Conservation (phyloP, 1,140 invertebrate species). For the Ridgeia piscesae region DNA sequence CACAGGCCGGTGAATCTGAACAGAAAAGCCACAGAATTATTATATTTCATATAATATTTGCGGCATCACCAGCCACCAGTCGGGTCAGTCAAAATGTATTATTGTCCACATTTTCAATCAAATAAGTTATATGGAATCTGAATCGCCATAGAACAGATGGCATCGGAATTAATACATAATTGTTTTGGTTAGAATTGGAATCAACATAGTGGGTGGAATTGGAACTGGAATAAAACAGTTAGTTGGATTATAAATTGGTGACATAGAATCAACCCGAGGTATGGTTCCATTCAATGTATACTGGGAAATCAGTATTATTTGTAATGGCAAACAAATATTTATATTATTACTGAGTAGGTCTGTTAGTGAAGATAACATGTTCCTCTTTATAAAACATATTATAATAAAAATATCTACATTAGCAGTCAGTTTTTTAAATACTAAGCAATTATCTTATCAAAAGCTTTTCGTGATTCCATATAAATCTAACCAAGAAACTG, state of each 20-base stretch:
- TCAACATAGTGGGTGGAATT: too few species aligned
- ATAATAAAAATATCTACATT: background rate
- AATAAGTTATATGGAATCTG: too few species aligned
- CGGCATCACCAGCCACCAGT: background rate
- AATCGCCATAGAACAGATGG: too few species aligned
- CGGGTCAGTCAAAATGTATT: background rate
- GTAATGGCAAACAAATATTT: background rate
- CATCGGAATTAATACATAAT: too few species aligned
- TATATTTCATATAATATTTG: background rate
- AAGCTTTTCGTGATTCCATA: background rate
- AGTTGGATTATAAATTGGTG: too few species aligned
- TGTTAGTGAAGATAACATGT: background rate
- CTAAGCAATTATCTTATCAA: background rate
- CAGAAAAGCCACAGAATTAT: background rate
- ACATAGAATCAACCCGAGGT: too few species aligned
- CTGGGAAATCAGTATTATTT: too few species aligned
- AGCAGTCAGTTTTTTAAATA: background rate
- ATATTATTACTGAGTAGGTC: background rate
- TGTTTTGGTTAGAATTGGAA: too few species aligned
- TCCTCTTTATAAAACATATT: background rate
- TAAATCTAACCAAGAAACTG: background rate
- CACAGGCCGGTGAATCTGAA: background rate
- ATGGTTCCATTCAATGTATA: too few species aligned
- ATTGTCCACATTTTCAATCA: background rate
- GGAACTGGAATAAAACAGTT: too few species aligned